A percentile compares a stretch with the other conserved stretches of the same genome.
Evolutionary conservation across 2,888 invertebrate species (phyloP).

Genomic region (Microplitis deprimator): DNA sequence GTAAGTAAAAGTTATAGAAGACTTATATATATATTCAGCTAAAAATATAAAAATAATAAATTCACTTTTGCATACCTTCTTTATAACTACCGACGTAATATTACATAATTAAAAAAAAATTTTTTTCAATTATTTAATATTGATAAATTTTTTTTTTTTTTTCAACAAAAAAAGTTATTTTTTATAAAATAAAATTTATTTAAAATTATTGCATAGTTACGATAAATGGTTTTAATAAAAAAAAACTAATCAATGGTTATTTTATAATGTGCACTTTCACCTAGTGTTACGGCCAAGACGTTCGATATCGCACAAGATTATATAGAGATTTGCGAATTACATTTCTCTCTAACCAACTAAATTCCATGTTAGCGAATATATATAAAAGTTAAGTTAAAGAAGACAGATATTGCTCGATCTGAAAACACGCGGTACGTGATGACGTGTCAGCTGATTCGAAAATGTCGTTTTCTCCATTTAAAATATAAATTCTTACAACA

Average conservation of each 20-base stretch:
- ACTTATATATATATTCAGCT: not conserved
- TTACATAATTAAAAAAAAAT: not conserved
- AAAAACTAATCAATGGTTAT: constrained; percentile 48
- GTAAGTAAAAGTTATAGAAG: constrained; percentile 27
- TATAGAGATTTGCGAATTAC: constrained; percentile 46
- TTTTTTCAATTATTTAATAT: too few species aligned
- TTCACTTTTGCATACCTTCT: constrained; percentile 35
- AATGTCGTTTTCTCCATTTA: constrained; percentile 31
- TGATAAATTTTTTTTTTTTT: too few species aligned
- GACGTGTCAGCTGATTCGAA: constrained; percentile 30
- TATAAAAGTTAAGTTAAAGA: constrained; percentile 8
- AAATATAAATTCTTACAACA: constrained; percentile 26
- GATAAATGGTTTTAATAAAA: constrained; percentile 46
- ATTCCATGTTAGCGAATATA: not conserved
- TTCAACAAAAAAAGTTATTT: too few species aligned
- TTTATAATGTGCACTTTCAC: constrained; percentile 54
- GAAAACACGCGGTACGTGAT: constrained; percentile 27
- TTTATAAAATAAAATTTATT: too few species aligned
- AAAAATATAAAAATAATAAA: constrained; percentile 34
- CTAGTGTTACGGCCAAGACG: constrained; percentile 33
- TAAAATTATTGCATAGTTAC: constrained; percentile 26
- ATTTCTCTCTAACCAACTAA: constrained; percentile 30
- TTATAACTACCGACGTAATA: not conserved
- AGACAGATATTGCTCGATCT: constrained; percentile 5
- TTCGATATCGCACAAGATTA: constrained; percentile 47